Percentiles rank a stretch among this genome's conserved stretches.
Evolutionary conservation across 2,888 invertebrate species (phyloP).

Genomic region (Lasioglossum zephyrum): DNA sequence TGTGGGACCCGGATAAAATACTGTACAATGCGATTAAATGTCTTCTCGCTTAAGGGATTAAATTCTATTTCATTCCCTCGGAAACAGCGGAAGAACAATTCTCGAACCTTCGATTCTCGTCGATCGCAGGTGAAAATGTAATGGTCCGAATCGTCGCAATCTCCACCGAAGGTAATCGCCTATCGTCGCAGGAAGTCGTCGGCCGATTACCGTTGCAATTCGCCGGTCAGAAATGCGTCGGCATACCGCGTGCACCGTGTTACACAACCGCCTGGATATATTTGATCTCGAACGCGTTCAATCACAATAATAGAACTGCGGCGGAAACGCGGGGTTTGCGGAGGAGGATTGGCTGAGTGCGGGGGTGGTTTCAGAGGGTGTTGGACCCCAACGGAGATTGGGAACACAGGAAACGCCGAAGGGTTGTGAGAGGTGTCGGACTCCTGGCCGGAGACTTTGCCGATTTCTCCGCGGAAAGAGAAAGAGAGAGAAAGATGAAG

Average conservation of each 20-base stretch:
- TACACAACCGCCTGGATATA: constrained; percentile 70
- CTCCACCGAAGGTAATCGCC: background rate
- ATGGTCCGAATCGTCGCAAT: background rate
- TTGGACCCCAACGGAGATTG: background rate
- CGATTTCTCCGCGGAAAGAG: constrained; percentile 25
- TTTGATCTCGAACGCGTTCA: constrained; percentile 78
- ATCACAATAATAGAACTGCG: constrained; percentile 76
- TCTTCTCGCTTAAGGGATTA: background rate
- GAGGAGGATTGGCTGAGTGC: background rate
- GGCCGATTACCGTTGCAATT: constrained; percentile 22
- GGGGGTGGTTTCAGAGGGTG: background rate
- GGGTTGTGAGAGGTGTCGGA: constrained; percentile 5
- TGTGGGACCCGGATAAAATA: too few relatives aligned
- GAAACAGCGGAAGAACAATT: too few relatives aligned
- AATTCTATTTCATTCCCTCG: background rate
- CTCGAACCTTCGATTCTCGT: too few relatives aligned
- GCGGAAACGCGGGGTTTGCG: background rate
- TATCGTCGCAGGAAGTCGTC: background rate
- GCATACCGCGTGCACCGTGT: constrained; percentile 61
- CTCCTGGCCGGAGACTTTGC: constrained; percentile 3
- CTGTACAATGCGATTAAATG: background rate
- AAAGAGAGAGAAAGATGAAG: background rate
- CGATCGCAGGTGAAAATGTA: background rate
- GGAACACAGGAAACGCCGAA: background rate
- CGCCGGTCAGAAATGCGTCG: constrained; percentile 3